Evolutionary conservation across 37 sponge, comb jelly and placozoan species (phyloP).

Genomic region (Aplysina aerophoba): DNA sequence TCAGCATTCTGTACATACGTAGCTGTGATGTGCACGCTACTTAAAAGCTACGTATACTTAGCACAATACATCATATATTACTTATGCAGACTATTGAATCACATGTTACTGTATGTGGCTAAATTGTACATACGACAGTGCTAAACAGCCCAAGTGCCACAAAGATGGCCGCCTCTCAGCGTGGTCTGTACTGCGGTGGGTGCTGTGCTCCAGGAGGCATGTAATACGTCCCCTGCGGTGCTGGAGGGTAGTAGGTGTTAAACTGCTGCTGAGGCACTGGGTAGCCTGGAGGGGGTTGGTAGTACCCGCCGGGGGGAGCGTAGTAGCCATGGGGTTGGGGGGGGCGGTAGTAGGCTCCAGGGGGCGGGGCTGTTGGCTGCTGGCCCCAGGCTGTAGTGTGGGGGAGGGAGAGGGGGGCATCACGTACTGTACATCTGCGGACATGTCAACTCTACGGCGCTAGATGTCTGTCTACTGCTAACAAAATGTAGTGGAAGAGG

Average conservation of each 20-base stretch:
- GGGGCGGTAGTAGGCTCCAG: slow-evolving; percentile 19
- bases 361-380: slow-evolving; percentile 47
- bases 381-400: background rate
- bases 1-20: too few species aligned
- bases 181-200: background rate
- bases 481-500: background rate
- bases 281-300: slow-evolving; percentile 40
- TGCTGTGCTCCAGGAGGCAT: slow-evolving; percentile 15
- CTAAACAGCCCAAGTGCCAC: too few species aligned
- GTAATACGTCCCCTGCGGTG: slow-evolving; percentile 17
- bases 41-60: too few species aligned
- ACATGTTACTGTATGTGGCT: too few species aligned
- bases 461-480: too few species aligned
- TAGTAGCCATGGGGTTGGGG: background rate
- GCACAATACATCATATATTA: too few species aligned
- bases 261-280: slow-evolving; percentile 33
- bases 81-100: too few species aligned
- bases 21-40: too few species aligned
- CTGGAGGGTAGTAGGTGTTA: slow-evolving; percentile 20
- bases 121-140: too few species aligned
- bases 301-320: background rate
- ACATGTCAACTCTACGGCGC: background rate
- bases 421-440: background rate
- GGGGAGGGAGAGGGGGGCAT: too few species aligned
- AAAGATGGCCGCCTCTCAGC: too few species aligned